Evolutionary conservation across 2,113 vertebrate species (phyloP), one percentile per base, ranked within the genome.

Genomic region (Petroica traversi): DNA sequence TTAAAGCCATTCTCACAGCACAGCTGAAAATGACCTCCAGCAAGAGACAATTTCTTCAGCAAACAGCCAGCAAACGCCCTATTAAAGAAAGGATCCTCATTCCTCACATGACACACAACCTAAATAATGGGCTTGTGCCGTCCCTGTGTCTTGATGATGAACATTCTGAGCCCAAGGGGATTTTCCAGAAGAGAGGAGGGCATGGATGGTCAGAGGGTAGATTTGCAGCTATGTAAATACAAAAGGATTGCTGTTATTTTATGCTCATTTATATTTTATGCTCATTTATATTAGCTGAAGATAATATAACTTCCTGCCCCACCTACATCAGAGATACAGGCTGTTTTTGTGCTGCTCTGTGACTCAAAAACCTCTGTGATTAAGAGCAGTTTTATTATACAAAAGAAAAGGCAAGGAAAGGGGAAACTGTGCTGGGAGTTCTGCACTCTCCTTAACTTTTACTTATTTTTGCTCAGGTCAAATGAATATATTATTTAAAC

Each of bases 21-120:
- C n/a, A 28, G 41, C 46, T 89, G 58, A 91, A 87, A 93, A 95
- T 63, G 5, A 94, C 77, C 67, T 95, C 63, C 68, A 89, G 87
- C 81, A 84, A 94, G 61, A 92, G 52, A 72, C 13, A 85, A 36
- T 62, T 80, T 82, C 84, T 93, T 88, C 76, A 89, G 81, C 59
- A 87, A 94, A 82, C 71, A 95, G 41, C 29, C 73, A 88, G 89
- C 41, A 93, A 94, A 77, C 16, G 6, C 28, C 11, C 26, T 43
- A 16, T 83, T 92, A 71, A 85, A 79, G 55, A 74, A 91, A 87
- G 18, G 26, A 61, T 58, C 61, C 59, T 91, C 74, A 69, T 96
- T 95, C 92, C 81, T 94, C 58, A 49, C 83, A 80, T 51, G 78
- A 63, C 73, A 89, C 0, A 0, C 45, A 81, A 58, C 45, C 67